A percentile compares a stretch with the other conserved stretches of the same genome.
These are phyloP conservation scores for Phoxinus dragarum DNA, from an alignment of 2,797 vertebrate genomes.

Conservation along the genomic window DNA sequence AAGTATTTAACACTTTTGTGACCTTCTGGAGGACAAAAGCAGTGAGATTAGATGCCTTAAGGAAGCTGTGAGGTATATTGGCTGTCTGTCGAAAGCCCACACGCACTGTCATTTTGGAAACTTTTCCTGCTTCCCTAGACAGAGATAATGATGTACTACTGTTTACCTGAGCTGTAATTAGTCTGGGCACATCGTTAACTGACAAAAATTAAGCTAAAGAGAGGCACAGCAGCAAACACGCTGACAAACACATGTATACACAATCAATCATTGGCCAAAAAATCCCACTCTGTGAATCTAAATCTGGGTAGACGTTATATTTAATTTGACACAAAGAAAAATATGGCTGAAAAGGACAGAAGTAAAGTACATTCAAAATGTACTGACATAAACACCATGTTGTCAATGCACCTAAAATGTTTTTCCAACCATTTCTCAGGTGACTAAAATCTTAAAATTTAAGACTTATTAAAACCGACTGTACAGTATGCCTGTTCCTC, in stretches of 20 bases:
- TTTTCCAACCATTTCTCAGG: not conserved
- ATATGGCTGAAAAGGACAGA: not conserved
- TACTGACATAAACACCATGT: not conserved
- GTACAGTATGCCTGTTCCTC: not conserved
- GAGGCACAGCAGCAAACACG: not conserved
- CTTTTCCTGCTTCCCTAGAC: conserved; percentile 9
- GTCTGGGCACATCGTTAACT: not conserved
- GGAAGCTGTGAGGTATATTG: not conserved
- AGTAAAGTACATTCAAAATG: not conserved
- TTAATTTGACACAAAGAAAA: not conserved
- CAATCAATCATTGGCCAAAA: not conserved
- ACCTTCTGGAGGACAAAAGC: conserved; percentile 4
- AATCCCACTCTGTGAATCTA: not conserved
- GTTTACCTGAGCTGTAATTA: conserved; percentile 29
- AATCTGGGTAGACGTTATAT: not conserved
- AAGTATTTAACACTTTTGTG: conserved; percentile 21
- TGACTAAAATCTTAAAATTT: not conserved
- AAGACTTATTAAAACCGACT: not conserved
- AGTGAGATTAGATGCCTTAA: conserved; percentile 20
- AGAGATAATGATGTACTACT: conserved; percentile 23
- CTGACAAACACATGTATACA: not conserved
- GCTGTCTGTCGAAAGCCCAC: not conserved
- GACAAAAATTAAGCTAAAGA: conserved; percentile 6
- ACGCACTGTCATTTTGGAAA: not conserved
- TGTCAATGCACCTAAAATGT: no score